A percentile compares a stretch with the other conserved stretches of the same genome.
Evolutionary conservation across 2,888 invertebrate genomes (phyloP).

Genomic region (Protonemura montana): DNA sequence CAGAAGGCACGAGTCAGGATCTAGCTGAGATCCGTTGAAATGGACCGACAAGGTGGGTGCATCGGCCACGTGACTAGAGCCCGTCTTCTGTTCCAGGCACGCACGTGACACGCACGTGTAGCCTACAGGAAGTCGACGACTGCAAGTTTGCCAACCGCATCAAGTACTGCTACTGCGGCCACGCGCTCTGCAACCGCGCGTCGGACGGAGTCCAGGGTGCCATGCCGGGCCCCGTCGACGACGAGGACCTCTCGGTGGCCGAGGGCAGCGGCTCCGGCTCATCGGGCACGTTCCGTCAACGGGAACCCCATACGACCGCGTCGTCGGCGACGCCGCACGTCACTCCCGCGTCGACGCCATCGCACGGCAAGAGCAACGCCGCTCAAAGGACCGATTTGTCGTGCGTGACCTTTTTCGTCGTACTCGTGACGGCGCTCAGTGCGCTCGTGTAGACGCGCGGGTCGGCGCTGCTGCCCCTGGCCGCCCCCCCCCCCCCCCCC

Average conservation of each 20-base stretch:
- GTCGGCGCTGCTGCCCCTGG: not conserved
- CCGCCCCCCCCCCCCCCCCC: not conserved
- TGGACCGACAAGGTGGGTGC: not conserved
- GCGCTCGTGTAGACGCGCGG: not conserved
- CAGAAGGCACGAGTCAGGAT: no score
- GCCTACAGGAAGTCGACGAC: constrained; percentile 53
- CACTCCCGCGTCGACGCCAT: not conserved
- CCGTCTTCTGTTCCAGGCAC: constrained; percentile 31
- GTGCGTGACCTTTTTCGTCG: not conserved
- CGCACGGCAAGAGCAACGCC: constrained; percentile 23
- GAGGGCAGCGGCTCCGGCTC: constrained; percentile 43
- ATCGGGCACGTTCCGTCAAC: constrained; percentile 9
- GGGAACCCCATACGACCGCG: not conserved
- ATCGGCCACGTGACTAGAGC: not conserved
- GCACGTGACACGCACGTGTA: constrained; percentile 53
- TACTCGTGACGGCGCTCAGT: not conserved
- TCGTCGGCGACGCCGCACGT: constrained; percentile 5
- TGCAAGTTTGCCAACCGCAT: constrained; percentile 56
- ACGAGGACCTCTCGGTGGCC: constrained; percentile 30
- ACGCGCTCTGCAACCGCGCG: constrained; percentile 55
- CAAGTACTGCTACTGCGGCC: constrained; percentile 57
- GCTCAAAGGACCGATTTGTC: not conserved
- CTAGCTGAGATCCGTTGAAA: no score
- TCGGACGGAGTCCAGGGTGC: not conserved
- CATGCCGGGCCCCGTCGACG: constrained; percentile 36